phyloP scores from a whole-genome alignment of 2,113 vertebrate genomes.

The Bos indicus region DNA sequence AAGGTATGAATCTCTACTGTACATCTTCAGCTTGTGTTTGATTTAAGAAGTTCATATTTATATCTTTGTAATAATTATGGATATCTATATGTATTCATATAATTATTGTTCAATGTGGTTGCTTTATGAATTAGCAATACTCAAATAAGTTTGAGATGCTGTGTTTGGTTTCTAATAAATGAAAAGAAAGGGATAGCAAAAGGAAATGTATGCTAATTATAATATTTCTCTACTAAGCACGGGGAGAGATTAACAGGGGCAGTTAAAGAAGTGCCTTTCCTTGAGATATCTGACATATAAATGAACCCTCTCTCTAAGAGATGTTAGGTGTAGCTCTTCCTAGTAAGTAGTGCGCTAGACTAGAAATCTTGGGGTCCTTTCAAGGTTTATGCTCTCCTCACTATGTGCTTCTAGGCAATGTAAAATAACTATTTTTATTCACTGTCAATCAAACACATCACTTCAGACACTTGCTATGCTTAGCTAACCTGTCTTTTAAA shows the following conservation, averaged over 20 bases:
- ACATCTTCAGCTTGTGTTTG: neutral
- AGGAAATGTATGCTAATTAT: neutral
- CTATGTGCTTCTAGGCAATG: neutral
- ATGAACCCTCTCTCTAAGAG: neutral
- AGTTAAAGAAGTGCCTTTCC: neutral
- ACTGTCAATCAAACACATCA: conserved; percentile 40
- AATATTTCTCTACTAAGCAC: neutral
- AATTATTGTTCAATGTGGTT: neutral
- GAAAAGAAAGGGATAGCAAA: neutral
- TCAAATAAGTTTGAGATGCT: neutral
- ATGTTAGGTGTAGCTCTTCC: neutral
- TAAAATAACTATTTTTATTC: conserved; percentile 44
- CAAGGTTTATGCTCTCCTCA: conserved; percentile 1
- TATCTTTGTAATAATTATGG: neutral
- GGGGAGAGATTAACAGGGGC: neutral
- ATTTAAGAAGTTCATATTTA: conserved; percentile 19
- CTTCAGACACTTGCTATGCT: neutral
- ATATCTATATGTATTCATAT: neutral
- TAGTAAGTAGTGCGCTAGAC: neutral
- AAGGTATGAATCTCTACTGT: neutral
- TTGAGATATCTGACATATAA: conserved; percentile 14
- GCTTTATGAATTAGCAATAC: neutral
- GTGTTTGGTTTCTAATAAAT: conserved; percentile 37
- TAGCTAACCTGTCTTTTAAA: conserved; percentile 27
- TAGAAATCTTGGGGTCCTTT: conserved; percentile 5